Evolutionary conservation across 2,888 invertebrate species (phyloP).

Genomic region (Tetropium fuscum): DNA sequence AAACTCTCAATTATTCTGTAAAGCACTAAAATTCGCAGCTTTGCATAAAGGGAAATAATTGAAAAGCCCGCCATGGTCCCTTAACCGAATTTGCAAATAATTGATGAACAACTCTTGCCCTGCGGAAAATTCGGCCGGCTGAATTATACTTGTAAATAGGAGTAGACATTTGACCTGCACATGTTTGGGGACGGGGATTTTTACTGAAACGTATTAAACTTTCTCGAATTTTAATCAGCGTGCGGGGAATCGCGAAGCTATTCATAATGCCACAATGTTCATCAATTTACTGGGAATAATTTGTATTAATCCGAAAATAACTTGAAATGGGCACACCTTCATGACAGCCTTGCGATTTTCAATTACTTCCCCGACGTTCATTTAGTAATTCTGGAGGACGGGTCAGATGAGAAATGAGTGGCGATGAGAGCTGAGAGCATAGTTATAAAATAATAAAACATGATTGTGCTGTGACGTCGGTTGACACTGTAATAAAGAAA

Average conservation of each 20-base stretch:
- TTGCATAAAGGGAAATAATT: constrained; percentile 5
- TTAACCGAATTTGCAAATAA: constrained; percentile 25
- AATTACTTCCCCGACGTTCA: too few relatives aligned
- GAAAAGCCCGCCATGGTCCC: constrained; percentile 4
- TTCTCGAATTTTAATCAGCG: constrained; percentile 24
- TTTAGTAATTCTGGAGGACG: too few relatives aligned
- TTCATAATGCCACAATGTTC: constrained; percentile 1
- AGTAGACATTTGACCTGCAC: constrained; percentile 16
- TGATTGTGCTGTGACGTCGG: too few relatives aligned
- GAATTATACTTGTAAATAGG: constrained; percentile 28
- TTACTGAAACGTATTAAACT: constrained; percentile 21
- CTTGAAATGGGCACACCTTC: neutral
- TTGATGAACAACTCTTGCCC: constrained; percentile 24
- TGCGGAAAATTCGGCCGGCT: constrained; percentile 1
- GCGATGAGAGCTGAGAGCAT: neutral
- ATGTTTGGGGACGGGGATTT: constrained; percentile 10
- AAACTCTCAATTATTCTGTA: constrained; percentile 2
- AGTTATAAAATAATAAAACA: too few relatives aligned
- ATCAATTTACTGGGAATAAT: constrained; percentile 3
- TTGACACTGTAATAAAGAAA: too few relatives aligned
- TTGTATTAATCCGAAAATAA: neutral
- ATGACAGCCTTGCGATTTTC: too few relatives aligned
- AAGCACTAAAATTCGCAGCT: constrained; percentile 5
- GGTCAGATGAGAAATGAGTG: too few relatives aligned
- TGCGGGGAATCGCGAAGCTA: neutral